Evolutionary conservation across 2,113 vertebrate genomes (phyloP).

Genomic region (Conger conger): DNA sequence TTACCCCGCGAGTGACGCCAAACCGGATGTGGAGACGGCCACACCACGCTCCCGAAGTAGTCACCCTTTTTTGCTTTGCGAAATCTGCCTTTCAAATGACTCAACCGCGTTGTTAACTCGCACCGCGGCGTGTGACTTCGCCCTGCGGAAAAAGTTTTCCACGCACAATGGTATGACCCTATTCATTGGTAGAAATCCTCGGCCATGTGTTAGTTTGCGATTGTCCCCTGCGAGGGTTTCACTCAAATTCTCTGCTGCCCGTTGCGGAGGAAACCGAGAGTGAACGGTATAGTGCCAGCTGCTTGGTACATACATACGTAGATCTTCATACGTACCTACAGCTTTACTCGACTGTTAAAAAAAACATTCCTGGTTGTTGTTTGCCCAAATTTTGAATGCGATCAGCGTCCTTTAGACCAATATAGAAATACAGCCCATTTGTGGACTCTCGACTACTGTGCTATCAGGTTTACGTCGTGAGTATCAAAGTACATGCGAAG

Average conservation of each 20-base stretch:
- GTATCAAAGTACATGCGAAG: too few relatives aligned
- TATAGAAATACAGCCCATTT: too few relatives aligned
- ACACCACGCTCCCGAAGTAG: not conserved
- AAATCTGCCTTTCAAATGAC: not conserved
- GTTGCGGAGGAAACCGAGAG: not conserved
- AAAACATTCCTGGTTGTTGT: too few relatives aligned
- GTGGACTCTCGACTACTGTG: too few relatives aligned
- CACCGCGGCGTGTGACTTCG: not conserved
- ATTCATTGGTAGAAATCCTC: constrained; percentile 13
- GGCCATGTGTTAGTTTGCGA: not conserved
- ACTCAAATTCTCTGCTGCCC: too few relatives aligned
- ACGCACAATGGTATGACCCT: constrained; percentile 45
- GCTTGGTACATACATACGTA: not conserved
- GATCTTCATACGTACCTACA: too few relatives aligned
- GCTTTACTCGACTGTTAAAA: too few relatives aligned
- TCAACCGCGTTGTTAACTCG: not conserved
- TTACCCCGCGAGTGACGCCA: not conserved
- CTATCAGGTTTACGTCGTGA: too few relatives aligned
- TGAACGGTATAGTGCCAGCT: not conserved
- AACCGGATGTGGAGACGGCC: too few relatives aligned
- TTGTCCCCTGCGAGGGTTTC: not conserved
- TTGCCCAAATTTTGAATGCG: too few relatives aligned
- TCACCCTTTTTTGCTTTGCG: not conserved
- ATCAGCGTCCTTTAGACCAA: too few relatives aligned
- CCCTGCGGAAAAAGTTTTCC: not conserved